Evolutionary conservation across 2,113 vertebrate genomes (phyloP).

Genomic region (Urocynchramus pylzowi): DNA sequence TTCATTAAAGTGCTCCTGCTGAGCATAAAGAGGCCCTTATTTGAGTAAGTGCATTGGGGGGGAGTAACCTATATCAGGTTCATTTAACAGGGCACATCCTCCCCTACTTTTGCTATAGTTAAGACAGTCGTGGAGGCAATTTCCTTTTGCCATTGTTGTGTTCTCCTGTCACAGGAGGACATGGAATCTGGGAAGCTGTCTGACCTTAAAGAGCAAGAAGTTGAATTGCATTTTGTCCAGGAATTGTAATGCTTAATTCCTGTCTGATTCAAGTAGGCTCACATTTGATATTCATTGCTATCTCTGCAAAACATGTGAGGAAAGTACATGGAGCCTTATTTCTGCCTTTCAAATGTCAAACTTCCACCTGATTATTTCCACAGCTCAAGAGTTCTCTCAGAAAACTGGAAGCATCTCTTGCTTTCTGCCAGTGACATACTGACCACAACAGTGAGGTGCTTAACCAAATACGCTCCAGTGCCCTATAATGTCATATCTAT

Average conservation of each 20-base stretch:
- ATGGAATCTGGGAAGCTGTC: not conserved
- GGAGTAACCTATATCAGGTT: not conserved
- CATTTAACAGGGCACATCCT: not conserved
- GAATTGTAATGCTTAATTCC: not conserved
- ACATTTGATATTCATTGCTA: not conserved
- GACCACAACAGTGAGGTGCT: not conserved
- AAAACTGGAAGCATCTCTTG: not conserved
- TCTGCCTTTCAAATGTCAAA: not conserved
- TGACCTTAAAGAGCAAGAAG: not conserved
- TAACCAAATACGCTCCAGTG: not conserved
- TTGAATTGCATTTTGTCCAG: not conserved
- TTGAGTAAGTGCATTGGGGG: not conserved
- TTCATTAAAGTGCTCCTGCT: not conserved
- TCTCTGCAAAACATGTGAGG: not conserved
- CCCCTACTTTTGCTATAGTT: not conserved
- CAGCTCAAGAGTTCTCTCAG: not conserved
- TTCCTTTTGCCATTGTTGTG: not conserved
- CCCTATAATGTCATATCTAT: not conserved
- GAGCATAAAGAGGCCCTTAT: not conserved
- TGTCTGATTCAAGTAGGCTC: not conserved
- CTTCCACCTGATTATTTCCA: not conserved
- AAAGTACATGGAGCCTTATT: not conserved
- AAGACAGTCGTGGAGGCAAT: not conserved
- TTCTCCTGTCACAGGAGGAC: not conserved
- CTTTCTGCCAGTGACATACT: not conserved